Base-by-base conservation (phyloP, 2,113 vertebrate genomes). In the Panthera tigris region DNA sequence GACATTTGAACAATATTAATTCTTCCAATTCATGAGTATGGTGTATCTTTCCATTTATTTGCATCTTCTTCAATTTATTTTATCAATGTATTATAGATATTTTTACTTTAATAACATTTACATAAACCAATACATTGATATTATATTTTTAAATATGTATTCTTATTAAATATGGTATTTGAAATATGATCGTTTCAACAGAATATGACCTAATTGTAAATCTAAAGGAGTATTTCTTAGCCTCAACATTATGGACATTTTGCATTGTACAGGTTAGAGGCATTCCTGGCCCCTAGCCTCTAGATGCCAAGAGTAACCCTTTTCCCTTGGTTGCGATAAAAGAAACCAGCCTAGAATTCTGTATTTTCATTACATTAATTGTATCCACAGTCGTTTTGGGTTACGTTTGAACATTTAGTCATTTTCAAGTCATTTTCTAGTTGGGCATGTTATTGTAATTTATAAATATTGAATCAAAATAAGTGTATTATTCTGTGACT, bases 221-320 rank as follows among this genome's bases (percentile, higher is more conserved):
- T 14, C 25, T 36, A 65, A 12, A 41, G 15, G 18, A 71, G 31
- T 4, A 0, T 45, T 82, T 89, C 61, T 69, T 19, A 39, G 6
- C 14, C 52, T 87, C 25, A 14, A 33, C 5, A 10, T 45, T 55
- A 19, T 2, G 31, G 45, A 48, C 6, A 39, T 57, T 76, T 33
- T 81, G 9, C 45, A 15, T 4, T 25, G 1, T 19, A 2, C 23
- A 19, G 19, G 29, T 0, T 27, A 29, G 10, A 1, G 1, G 3
- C 10, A 19, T 19, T 50, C 12, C 61, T 48, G 13, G 1, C 0
- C 31, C 63, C 36, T 14, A 5, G 45, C 27, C 33, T 7, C 4
- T 6, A 16, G 5, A 5, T 9, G 50, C 50, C 36, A 18, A 14
- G 0, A 36, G 13, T 9, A 21, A 6, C 11, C 5, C 31, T 11